Evolutionary conservation across 2,113 vertebrate species (phyloP).

Genomic region (Corythoichthys haematopterus): DNA sequence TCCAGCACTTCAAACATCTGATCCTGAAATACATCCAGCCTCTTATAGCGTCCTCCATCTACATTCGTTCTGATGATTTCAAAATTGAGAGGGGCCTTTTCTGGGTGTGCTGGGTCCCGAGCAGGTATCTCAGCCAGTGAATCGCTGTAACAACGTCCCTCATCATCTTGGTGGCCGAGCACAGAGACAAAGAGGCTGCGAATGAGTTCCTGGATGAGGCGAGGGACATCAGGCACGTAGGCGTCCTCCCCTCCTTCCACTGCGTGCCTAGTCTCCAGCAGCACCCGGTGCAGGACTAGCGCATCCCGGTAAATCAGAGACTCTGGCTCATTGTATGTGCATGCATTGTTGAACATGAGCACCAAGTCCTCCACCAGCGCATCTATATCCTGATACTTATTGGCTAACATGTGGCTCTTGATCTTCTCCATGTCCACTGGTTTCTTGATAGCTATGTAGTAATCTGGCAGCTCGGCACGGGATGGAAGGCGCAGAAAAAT

Average conservation of each 20-base stretch:
- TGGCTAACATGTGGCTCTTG: constrained; percentile 95
- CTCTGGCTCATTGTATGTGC: constrained; percentile 95
- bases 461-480: constrained; percentile 96
- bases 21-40: constrained; percentile 95
- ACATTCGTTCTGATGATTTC: constrained; percentile 92
- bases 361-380: constrained; percentile 97
- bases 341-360: constrained; percentile 99
- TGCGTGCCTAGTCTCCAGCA: constrained; percentile 89
- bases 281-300: constrained; percentile 88
- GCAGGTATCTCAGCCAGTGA: constrained; percentile 94
- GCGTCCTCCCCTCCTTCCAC: constrained; percentile 92
- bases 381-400: constrained; percentile 97
- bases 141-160: constrained; percentile 97
- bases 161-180: constrained; percentile 95
- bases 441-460: constrained; percentile 96
- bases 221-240: constrained; percentile 89
- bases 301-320: constrained; percentile 98
- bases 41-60: constrained; percentile 87
- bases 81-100: constrained; percentile 85
- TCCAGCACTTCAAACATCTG: constrained; percentile 99
- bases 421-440: constrained; percentile 98
- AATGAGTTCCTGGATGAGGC: constrained; percentile 93
- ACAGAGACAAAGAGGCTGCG: constrained; percentile 98
- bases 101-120: constrained; percentile 81
- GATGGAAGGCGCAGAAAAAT: constrained; percentile 95